Conservation (phyloP, 2,797 vertebrate species). For the Mallotus villosus region DNA sequence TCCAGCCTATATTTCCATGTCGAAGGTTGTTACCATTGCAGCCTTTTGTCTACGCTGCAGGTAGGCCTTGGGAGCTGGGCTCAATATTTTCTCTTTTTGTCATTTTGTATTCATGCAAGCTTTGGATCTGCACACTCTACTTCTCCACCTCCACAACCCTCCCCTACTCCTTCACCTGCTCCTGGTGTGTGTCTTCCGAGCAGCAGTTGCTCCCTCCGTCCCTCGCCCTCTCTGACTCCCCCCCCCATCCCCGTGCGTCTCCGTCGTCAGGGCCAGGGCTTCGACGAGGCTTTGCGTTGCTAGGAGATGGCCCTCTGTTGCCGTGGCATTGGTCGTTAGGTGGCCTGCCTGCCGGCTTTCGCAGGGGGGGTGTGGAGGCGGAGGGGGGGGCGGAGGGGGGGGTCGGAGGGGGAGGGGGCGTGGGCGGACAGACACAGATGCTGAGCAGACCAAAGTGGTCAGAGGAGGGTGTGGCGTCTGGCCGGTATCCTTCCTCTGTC, state of each 20-base stretch:
- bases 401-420: background rate
- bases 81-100: constrained; percentile 28
- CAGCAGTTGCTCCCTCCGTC: constrained; percentile 7
- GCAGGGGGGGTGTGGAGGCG: constrained; percentile 36
- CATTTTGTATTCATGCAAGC: constrained; percentile 61
- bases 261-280: constrained; percentile 70
- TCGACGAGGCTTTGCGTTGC: constrained; percentile 76
- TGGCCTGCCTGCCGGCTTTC: constrained; percentile 63
- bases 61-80: constrained; percentile 34
- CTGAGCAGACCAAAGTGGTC: constrained; percentile 49
- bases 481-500: constrained; percentile 37
- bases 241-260: constrained; percentile 35
- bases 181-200: constrained; percentile 4
- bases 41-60: constrained; percentile 24
- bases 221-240: constrained; percentile 40
- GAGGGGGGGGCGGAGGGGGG: constrained; percentile 23
- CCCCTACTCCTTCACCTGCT: too few species aligned
- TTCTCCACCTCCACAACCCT: constrained; percentile 10
- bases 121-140: constrained; percentile 12
- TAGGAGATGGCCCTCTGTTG: constrained; percentile 81
- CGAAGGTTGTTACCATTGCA: constrained; percentile 12
- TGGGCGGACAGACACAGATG: constrained; percentile 42
- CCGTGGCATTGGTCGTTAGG: constrained; percentile 77
- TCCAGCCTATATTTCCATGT: constrained; percentile 11
- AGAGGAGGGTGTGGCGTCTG: constrained; percentile 44